phyloP scores from a whole-genome alignment of 2,888 invertebrate species.

The Taphrorychus bicolor region DNA sequence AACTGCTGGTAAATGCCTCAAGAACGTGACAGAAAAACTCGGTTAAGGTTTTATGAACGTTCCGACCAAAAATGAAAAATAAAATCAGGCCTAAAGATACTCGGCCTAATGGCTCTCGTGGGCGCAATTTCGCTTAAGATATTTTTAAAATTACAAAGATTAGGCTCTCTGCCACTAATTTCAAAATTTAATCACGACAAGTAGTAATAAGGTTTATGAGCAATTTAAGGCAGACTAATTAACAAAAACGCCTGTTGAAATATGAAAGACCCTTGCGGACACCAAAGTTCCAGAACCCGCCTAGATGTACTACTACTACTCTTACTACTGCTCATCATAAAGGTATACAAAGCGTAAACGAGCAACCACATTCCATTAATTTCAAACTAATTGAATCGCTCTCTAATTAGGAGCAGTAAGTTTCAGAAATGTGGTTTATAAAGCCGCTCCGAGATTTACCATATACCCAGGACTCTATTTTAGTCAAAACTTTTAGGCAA shows the following conservation, averaged over 20 bases:
- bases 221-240: too few species aligned
- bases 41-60: slow-evolving; percentile 18
- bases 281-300: background rate
- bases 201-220: too few species aligned
- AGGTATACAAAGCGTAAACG: background rate
- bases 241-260: background rate
- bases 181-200: too few species aligned
- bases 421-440: slow-evolving; percentile 13
- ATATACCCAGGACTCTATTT: slow-evolving; percentile 16
- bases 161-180: too few species aligned
- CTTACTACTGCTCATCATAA: too few species aligned
- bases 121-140: slow-evolving; percentile 25
- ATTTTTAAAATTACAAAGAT: slow-evolving; percentile 24
- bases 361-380: slow-evolving; percentile 2
- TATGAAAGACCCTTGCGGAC: background rate
- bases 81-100: slow-evolving; percentile 25
- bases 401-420: slow-evolving; percentile 12
- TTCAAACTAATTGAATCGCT: slow-evolving; percentile 5
- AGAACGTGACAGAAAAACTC: background rate
- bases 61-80: slow-evolving; percentile 32
- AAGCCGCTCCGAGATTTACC: slow-evolving; percentile 5
- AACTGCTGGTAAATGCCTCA: background rate
- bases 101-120: slow-evolving; percentile 21
- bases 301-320: too few species aligned
- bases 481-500: slow-evolving; percentile 8